phyloP scores from a whole-genome alignment of 2,888 invertebrate genomes.

The Drosophila buzzatii region DNA sequence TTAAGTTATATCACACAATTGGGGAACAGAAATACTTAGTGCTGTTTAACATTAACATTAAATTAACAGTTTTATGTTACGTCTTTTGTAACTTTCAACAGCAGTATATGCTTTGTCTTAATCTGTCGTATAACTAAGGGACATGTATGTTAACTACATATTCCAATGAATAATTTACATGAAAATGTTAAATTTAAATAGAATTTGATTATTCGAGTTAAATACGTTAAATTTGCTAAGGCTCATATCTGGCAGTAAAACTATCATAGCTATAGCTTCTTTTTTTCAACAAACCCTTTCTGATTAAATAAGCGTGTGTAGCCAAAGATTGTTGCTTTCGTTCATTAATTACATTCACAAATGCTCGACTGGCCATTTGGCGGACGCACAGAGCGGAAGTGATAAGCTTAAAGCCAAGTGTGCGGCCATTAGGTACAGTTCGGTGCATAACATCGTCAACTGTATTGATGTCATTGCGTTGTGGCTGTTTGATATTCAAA shows the following conservation, averaged over 20 bases:
- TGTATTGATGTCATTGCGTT: constrained; percentile 12
- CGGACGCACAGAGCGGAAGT: constrained; percentile 52
- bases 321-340: constrained; percentile 18
- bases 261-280: too few relatives aligned
- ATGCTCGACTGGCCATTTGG: constrained; percentile 38
- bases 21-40: neutral
- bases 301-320: neutral
- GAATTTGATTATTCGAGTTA: neutral
- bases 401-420: constrained; percentile 54
- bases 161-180: neutral
- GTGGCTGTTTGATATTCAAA: neutral
- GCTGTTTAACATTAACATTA: neutral
- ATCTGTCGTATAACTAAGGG: neutral
- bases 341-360: constrained; percentile 63
- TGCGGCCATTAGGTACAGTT: constrained; percentile 47
- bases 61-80: too few relatives aligned
- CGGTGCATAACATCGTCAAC: constrained; percentile 17
- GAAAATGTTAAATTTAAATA: too few relatives aligned
- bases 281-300: neutral
- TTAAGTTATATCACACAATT: too few relatives aligned
- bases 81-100: neutral
- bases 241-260: neutral
- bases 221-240: constrained; percentile 3
- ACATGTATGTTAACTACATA: neutral
- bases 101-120: too few relatives aligned